Conservation (phyloP, 2,797 vertebrate species). For the Lates japonicus region DNA sequence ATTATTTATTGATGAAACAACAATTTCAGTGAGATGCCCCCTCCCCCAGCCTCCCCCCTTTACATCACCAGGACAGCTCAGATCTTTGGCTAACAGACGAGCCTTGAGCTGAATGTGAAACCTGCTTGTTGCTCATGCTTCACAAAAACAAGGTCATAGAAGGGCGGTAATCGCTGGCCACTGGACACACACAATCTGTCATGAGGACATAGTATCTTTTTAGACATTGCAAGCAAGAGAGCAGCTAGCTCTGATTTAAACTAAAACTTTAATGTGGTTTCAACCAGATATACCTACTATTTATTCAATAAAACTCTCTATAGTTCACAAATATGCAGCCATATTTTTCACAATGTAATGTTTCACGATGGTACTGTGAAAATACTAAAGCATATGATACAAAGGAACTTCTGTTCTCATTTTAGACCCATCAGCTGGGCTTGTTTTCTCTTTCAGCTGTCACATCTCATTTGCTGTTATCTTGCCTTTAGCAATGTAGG, state of each 20-base stretch:
- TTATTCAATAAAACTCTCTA: not conserved
- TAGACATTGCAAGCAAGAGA: not conserved
- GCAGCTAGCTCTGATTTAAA: not conserved
- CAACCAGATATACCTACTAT: not conserved
- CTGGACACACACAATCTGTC: slow-evolving; percentile 18
- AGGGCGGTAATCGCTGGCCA: slow-evolving; percentile 14
- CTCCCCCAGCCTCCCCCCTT: not conserved
- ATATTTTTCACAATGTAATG: not conserved
- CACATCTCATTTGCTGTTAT: slow-evolving; percentile 82
- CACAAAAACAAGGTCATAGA: slow-evolving; percentile 63
- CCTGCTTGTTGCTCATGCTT: slow-evolving; percentile 38
- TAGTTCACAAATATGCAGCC: not conserved
- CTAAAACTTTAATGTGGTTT: not conserved
- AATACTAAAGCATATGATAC: slow-evolving; percentile 32
- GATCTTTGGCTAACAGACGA: slow-evolving; percentile 52
- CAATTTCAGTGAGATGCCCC: slow-evolving; percentile 50
- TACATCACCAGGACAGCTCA: slow-evolving; percentile 60
- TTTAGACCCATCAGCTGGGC: slow-evolving; percentile 77
- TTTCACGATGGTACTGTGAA: slow-evolving; percentile 13
- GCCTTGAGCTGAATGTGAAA: slow-evolving; percentile 58
- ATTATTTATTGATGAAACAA: slow-evolving; percentile 81
- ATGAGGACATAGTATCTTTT: not conserved
- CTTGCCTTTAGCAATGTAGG: slow-evolving; percentile 74
- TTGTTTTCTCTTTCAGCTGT: slow-evolving; percentile 83
- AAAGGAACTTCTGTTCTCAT: slow-evolving; percentile 72